Evolutionary conservation across 2,797 vertebrate genomes (phyloP).

Genomic region (Ceryle rudis): DNA sequence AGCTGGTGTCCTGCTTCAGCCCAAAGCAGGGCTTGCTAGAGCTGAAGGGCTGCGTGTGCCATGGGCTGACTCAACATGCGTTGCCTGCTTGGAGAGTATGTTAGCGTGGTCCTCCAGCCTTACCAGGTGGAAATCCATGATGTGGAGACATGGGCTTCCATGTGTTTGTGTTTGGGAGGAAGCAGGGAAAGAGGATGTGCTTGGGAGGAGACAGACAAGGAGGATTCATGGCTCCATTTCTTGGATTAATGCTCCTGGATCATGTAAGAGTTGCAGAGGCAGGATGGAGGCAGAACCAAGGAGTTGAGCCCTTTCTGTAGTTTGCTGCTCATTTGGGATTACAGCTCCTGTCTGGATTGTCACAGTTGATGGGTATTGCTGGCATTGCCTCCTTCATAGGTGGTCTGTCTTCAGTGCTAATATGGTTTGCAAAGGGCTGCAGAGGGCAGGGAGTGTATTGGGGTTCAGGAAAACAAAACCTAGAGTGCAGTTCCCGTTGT

Average conservation of each 20-base stretch:
- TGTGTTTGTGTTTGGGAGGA: background rate
- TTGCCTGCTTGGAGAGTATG: too few species aligned
- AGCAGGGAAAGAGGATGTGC: background rate
- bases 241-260: background rate
- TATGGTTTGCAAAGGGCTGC: rapidly evolving
- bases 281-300: background rate
- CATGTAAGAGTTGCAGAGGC: background rate
- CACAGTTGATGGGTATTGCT: background rate
- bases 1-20: background rate
- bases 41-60: rapidly evolving
- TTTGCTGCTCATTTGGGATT: background rate
- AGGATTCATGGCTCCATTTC: background rate
- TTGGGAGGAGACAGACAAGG: background rate
- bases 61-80: rapidly evolving
- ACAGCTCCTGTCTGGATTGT: background rate
- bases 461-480: background rate
- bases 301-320: background rate
- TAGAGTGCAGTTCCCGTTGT: background rate
- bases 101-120: background rate
- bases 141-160: background rate
- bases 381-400: background rate
- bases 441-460: background rate
- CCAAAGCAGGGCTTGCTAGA: background rate
- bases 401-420: background rate
- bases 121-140: background rate